Base-by-base conservation (phyloP, 2,888 invertebrate genomes). In the Conomelus anceps region DNA sequence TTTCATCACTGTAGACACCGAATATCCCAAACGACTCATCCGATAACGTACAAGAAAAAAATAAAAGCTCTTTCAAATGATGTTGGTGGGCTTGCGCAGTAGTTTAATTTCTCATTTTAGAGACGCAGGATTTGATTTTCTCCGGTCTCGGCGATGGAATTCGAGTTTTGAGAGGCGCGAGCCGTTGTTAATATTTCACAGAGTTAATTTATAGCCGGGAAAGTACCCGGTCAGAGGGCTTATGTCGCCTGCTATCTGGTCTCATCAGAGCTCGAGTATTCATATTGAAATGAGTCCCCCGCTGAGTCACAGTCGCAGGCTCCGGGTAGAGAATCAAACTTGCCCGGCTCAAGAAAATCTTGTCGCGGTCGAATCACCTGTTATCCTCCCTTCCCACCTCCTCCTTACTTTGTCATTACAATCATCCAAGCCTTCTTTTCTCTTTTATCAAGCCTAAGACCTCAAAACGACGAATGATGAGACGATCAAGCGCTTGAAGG, bases 261-360 rank as follows among this genome's bases (percentile, higher is more conserved):
- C 86, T 86, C 86, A 86, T 86, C 86, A 86, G 86, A 11, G 86
- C 24, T 22, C 24, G 86, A 26, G 86, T 29, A 86, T 86, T 86
- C 86, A 86, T 86, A 86, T 86, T 86, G 86, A 86, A 86, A 86
- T 86, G 86, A 86, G 86, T 86, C 26, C 29, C 86, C 86, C 24
- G 86, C 86, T 86, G 86, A 0, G 86, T 20, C n/a, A n/a, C 3
- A 63, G 63, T 63, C 63, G 20, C 63, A 20, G 6, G 3, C 34
- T 11, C 34, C 34, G 34, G 13, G 13, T n/a, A 34, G 3, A 63
- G n/a, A 63, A 20, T 63, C 63, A n/a, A 20, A n/a, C 63, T 63
- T n/a, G 3, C 63, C n/a, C 63, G 4, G 63, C 63, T 63, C 63
- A 63, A 63, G 63, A 63, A 63, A 63, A 63, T 63, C 63, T 63